A percentile compares a stretch with the other conserved stretches of the same genome.
Conservation (phyloP, 2,797 vertebrate genomes). For the Alcedo atthis region DNA sequence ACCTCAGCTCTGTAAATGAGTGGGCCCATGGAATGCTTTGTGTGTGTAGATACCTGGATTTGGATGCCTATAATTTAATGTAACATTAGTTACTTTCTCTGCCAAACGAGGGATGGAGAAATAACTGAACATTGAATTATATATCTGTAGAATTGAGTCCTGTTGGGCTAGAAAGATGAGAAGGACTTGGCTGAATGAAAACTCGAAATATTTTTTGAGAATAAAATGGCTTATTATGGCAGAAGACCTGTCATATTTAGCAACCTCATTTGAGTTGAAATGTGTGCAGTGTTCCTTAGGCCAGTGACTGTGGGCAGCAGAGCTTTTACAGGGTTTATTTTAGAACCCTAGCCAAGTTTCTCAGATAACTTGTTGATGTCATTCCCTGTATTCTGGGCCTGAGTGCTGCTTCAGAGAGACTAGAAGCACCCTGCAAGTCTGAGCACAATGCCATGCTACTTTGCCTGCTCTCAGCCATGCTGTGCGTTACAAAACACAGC, state of each 20-base stretch:
- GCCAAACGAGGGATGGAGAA: background rate
- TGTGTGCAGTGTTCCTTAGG: background rate
- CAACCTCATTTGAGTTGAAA: background rate
- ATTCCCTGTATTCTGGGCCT: background rate
- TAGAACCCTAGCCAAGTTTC: slow-evolving; percentile 22
- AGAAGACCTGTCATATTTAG: background rate
- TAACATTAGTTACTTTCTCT: background rate
- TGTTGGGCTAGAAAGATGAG: background rate
- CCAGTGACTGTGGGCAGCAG: background rate
- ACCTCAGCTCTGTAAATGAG: background rate
- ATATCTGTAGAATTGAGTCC: background rate
- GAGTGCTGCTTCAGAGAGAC: background rate
- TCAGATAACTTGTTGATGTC: slow-evolving; percentile 47
- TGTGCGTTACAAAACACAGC: background rate
- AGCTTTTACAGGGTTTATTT: slow-evolving; percentile 6
- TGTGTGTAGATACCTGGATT: background rate
- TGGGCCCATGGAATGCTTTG: background rate
- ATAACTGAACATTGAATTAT: background rate
- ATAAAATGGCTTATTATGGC: background rate
- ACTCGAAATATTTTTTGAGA: background rate
- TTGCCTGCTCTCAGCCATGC: background rate
- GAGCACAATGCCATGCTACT: background rate
- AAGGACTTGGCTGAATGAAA: background rate
- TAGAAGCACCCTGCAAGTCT: background rate
- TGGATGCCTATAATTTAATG: background rate